phyloP scores from a whole-genome alignment of 1,140 invertebrate species.

The Dendrolimus punctatus region DNA sequence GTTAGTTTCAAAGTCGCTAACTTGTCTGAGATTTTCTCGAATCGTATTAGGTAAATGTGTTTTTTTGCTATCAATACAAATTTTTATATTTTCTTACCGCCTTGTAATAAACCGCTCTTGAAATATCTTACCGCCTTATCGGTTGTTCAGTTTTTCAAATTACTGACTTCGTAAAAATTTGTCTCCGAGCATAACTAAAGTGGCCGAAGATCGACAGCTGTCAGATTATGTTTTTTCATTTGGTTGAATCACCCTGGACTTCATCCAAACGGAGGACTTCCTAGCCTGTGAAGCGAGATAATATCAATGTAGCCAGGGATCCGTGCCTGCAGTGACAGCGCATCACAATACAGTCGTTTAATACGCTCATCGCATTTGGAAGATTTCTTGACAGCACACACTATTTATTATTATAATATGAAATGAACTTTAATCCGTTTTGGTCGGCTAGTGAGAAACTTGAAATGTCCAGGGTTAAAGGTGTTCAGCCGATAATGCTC shows the following conservation, averaged over 20 bases:
- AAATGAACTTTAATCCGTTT: conserved; percentile 14
- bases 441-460: conserved; percentile 8
- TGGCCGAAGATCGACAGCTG: conserved; percentile 24
- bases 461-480: background rate
- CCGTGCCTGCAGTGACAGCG: conserved; percentile 46
- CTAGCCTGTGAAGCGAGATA: conserved; percentile 41
- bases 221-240: conserved; percentile 39
- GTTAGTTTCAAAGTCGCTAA: no score
- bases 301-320: conserved; percentile 47
- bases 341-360: conserved; percentile 60
- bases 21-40: background rate
- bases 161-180: no score
- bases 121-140: no score
- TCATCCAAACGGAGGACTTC: conserved; percentile 29
- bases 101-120: no score
- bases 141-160: no score
- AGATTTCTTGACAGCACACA: conserved; percentile 49
- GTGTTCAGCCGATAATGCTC: no score
- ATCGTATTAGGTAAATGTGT: background rate
- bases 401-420: conserved; percentile 13
- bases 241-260: conserved; percentile 14
- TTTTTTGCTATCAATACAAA: background rate
- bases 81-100: background rate
- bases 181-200: background rate
- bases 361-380: conserved; percentile 57